phyloP scores from a whole-genome alignment of 2,888 invertebrate species.

The Nomada goodeniana region DNA sequence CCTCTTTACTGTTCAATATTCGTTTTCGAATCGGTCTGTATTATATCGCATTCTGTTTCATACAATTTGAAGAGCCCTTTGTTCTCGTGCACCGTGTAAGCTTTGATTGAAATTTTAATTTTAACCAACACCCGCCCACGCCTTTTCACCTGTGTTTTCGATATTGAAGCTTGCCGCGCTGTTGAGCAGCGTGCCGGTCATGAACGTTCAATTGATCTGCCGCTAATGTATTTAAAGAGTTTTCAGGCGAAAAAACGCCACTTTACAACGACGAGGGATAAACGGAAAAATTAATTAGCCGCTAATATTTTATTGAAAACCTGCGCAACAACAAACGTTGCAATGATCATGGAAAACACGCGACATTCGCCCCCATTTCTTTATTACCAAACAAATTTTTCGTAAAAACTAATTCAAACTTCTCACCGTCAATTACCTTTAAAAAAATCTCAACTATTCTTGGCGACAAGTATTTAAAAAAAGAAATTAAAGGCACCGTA shows the following conservation, averaged over 20 bases:
- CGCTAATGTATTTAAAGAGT: slow-evolving; percentile 10
- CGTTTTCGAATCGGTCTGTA: not conserved
- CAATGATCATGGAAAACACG: too few species aligned
- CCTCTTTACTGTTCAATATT: not conserved
- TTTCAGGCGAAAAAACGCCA: not conserved
- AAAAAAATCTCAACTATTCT: too few species aligned
- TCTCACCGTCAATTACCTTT: too few species aligned
- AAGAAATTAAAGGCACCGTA: too few species aligned
- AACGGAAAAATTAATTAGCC: slow-evolving; percentile 6
- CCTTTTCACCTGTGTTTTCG: not conserved
- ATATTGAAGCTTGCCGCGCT: not conserved
- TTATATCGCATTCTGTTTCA: not conserved
- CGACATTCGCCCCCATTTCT: too few species aligned
- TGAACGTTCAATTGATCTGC: not conserved
- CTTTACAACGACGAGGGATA: not conserved
- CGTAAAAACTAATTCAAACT: too few species aligned
- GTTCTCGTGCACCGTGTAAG: not conserved
- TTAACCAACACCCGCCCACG: not conserved
- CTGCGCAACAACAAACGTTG: not conserved
- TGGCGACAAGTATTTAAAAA: too few species aligned
- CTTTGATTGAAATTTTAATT: not conserved
- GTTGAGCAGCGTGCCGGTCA: not conserved
- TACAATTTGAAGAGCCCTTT: not conserved
- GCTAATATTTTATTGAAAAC: not conserved
- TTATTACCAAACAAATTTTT: too few species aligned